A percentile compares a stretch with the other conserved stretches of the same genome.
phyloP scores from a whole-genome alignment of 2,797 vertebrate genomes.

The Phataginus tricuspis region DNA sequence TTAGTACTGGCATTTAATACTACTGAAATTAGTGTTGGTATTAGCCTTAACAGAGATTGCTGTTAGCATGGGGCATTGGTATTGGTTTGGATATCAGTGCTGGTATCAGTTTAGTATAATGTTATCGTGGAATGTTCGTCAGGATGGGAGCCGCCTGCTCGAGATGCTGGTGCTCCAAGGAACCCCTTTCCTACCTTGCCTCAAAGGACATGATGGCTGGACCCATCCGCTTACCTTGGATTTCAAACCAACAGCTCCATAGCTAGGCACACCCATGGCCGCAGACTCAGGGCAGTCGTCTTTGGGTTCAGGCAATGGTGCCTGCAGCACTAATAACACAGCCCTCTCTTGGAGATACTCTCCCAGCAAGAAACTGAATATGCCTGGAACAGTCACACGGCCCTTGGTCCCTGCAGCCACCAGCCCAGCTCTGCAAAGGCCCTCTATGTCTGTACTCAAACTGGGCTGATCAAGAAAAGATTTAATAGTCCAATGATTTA shows the following conservation, averaged over 20 bases:
- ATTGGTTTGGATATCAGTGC: constrained; percentile 6
- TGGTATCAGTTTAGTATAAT: not conserved
- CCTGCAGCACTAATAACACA: not conserved
- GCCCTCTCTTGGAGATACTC: not conserved
- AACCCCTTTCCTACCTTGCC: not conserved
- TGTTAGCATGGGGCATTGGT: not conserved
- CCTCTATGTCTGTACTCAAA: not conserved
- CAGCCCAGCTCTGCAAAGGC: not conserved
- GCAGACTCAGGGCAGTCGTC: not conserved
- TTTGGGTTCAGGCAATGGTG: not conserved
- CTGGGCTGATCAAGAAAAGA: not conserved
- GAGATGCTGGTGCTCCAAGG: not conserved
- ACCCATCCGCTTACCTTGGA: not conserved
- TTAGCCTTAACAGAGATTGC: not conserved
- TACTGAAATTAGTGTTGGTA: not conserved
- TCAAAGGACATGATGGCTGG: not conserved
- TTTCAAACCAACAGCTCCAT: not conserved
- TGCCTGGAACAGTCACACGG: not conserved
- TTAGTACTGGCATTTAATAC: not conserved
- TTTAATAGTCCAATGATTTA: not conserved
- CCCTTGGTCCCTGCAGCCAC: not conserved
- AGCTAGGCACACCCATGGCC: not conserved
- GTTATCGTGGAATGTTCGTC: not conserved
- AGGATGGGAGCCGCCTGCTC: not conserved
- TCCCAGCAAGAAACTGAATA: not conserved